Evolutionary conservation across 2,113 vertebrate genomes (phyloP), one percentile per base, ranked within the genome.

Genomic region (Poicephalus meyeri): DNA sequence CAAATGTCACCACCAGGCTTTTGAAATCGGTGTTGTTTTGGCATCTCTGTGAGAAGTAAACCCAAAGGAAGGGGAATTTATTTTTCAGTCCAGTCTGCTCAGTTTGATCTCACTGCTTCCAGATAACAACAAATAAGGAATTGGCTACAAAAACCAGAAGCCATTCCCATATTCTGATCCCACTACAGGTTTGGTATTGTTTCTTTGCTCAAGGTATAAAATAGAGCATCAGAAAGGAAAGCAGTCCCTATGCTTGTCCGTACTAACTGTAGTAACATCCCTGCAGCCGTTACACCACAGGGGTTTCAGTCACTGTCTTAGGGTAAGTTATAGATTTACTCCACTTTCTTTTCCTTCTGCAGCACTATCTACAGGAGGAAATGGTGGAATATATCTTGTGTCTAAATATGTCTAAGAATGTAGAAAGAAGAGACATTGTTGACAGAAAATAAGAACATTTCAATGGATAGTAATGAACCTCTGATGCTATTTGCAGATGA

Each of bases 131-230:
- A 90, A 58, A 41, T 41, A 77, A 69, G 44, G 84, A 80, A 82
- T 46, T 10, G 5, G 13, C 28, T 52, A 7, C 7, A 18, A 56
- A 64, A 86, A 24, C 11, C 31, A 69, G 55, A 55, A 77, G 44
- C 29, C 16, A 2, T 79, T 80, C 35, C 1, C 1, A 19, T 92
- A 31, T 12, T 90, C 37, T 0, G 0, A 9, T 86, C 5, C 4
- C 10, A 2, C 7, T 16, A 5, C 21, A 7, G 26, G 9, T 28
- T 68, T 31, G 82, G 41, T 66, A 39, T 64, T 58, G 19, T 71
- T 64, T 81, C 26, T 64, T 74, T 93, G 15, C n/a, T 74, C 8
- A 24, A 12, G 52, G 19, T 78, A 8, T 49, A 33, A 71, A 80
- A 58, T 20, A 1, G 16, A n/a, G 25, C 26, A 4, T 52, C 26